Evolutionary conservation across 2,113 vertebrate genomes (phyloP).

Genomic region (Pungitius pungitius): DNA sequence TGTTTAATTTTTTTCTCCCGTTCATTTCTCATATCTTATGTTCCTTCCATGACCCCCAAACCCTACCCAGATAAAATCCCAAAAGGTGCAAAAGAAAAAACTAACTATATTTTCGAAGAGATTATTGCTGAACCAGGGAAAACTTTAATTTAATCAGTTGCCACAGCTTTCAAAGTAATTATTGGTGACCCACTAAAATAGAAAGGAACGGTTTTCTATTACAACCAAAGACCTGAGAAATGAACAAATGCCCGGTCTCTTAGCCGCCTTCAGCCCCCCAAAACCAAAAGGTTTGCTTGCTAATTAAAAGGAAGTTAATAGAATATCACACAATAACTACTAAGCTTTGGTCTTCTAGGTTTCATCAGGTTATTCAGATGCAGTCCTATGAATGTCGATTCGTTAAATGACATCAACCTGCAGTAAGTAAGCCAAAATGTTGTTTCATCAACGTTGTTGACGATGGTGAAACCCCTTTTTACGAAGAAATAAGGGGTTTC

Average conservation of each 20-base stretch:
- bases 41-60: neutral
- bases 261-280: constrained; percentile 22
- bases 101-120: constrained; percentile 36
- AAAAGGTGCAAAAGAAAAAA: neutral
- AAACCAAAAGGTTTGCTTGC: constrained; percentile 39
- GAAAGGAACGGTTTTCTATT: constrained; percentile 49
- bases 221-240: constrained; percentile 64
- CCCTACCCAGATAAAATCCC: neutral
- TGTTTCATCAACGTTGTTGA: neutral
- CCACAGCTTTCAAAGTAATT: constrained; percentile 57
- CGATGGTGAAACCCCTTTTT: too few relatives aligned
- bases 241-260: constrained; percentile 55
- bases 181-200: constrained; percentile 65
- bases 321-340: constrained; percentile 2
- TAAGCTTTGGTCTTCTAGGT: constrained; percentile 23
- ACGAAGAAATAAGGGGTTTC: neutral
- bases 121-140: constrained; percentile 51
- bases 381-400: neutral
- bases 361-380: constrained; percentile 22
- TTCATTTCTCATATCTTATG: neutral
- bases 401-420: neutral
- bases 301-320: constrained; percentile 33
- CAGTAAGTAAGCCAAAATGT: neutral
- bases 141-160: constrained; percentile 57
- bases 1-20: neutral